Evolutionary conservation across 2,113 vertebrate genomes (phyloP).

Genomic region (Chrysochloris asiatica): DNA sequence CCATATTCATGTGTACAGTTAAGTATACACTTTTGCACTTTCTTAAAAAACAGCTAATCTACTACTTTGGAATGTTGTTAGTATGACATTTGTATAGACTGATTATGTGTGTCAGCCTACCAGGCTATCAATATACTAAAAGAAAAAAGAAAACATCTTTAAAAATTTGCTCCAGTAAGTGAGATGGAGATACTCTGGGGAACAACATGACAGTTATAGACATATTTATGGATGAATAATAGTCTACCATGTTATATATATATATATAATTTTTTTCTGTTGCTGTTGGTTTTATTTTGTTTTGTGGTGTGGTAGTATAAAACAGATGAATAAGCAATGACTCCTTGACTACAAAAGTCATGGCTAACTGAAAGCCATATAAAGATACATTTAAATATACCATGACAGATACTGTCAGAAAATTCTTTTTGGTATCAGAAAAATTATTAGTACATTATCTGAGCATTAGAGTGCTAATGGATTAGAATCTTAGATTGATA

Average conservation of each 20-base stretch:
- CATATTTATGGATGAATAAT: neutral
- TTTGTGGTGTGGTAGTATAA: neutral
- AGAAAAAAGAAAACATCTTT: neutral
- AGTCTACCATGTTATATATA: too few relatives aligned
- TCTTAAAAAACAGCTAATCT: neutral
- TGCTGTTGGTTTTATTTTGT: neutral
- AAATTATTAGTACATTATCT: neutral
- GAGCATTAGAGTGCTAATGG: neutral
- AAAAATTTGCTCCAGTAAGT: neutral
- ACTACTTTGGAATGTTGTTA: neutral
- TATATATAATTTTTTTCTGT: neutral
- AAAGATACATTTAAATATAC: slow-evolving; percentile 27
- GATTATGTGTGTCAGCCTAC: neutral
- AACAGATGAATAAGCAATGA: neutral
- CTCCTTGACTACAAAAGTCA: neutral
- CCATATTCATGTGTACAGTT: too few relatives aligned
- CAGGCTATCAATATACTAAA: neutral
- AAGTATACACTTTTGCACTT: neutral
- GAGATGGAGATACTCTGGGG: neutral
- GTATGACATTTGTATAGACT: neutral
- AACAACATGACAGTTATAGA: neutral
- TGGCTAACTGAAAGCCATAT: neutral
- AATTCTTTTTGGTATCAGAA: neutral
- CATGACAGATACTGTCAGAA: neutral
- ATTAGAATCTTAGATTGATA: neutral